phyloP scores from a whole-genome alignment of 2,888 invertebrate genomes.

The Actias luna region DNA sequence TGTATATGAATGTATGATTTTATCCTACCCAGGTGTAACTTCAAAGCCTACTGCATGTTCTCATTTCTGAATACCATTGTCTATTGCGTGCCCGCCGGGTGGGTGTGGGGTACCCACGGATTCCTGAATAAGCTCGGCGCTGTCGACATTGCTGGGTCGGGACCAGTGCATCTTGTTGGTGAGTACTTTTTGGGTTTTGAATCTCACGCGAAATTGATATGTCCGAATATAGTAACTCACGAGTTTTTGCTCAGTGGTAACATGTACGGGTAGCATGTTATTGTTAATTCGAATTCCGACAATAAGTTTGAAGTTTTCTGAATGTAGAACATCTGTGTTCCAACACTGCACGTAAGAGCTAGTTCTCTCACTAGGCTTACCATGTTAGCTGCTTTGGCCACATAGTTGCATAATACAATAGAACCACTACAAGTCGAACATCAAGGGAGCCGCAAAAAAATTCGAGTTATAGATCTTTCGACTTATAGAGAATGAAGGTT shows the following conservation, averaged over 20 bases:
- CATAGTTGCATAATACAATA: too few species aligned
- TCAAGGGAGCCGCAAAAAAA: too few species aligned
- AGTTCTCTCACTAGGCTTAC: too few species aligned
- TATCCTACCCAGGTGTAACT: slow-evolving; percentile 86
- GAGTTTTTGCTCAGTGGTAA: not conserved
- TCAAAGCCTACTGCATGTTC: slow-evolving; percentile 95
- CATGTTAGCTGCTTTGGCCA: too few species aligned
- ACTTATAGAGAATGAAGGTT: too few species aligned
- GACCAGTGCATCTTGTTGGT: slow-evolving; percentile 94
- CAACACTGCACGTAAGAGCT: too few species aligned
- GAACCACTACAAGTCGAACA: too few species aligned
- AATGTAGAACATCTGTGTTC: too few species aligned
- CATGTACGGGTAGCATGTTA: too few species aligned
- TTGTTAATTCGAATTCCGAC: too few species aligned
- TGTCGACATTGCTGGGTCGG: slow-evolving; percentile 96
- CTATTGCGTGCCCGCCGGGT: slow-evolving; percentile 96
- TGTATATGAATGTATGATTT: not conserved
- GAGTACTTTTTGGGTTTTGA: slow-evolving; percentile 8
- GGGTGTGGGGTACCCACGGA: slow-evolving; percentile 95
- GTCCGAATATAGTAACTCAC: not conserved
- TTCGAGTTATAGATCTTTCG: too few species aligned
- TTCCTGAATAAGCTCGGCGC: slow-evolving; percentile 92
- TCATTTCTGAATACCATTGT: slow-evolving; percentile 94
- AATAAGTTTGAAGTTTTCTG: too few species aligned
- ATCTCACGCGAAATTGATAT: not conserved